Conservation (phyloP, 2,797 vertebrate genomes). For the Chromobotia macracanthus region DNA sequence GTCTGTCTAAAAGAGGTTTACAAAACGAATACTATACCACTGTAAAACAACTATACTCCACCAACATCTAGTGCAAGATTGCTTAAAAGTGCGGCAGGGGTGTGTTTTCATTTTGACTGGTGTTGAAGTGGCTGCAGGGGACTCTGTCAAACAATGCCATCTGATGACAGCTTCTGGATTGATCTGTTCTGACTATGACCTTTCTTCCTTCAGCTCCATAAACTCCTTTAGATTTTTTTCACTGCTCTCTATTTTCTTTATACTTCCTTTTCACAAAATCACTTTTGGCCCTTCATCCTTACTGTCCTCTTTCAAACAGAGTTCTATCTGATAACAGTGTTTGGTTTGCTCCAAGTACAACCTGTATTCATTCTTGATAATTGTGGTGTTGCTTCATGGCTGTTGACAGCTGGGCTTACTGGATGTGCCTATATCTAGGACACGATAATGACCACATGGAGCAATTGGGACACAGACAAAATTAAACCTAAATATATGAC, state of each 20-base stretch:
- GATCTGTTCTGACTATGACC: slow-evolving; percentile 24
- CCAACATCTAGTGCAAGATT: slow-evolving; percentile 25
- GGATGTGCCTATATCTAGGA: slow-evolving; percentile 12
- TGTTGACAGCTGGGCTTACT: background rate
- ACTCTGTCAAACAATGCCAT: background rate
- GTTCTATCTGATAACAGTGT: slow-evolving; percentile 21
- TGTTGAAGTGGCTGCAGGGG: slow-evolving; percentile 8
- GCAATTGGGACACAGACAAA: slow-evolving; percentile 26
- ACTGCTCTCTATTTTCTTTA: background rate
- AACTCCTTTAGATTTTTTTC: background rate
- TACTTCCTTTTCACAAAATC: background rate
- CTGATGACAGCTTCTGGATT: slow-evolving; percentile 22
- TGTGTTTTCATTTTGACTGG: slow-evolving; percentile 22
- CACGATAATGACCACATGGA: background rate
- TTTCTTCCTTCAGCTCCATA: background rate
- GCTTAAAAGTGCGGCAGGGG: slow-evolving; percentile 28
- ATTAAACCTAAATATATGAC: slow-evolving; percentile 8
- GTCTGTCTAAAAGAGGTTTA: slow-evolving; percentile 14
- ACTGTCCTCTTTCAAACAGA: background rate
- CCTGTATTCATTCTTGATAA: slow-evolving; percentile 21
- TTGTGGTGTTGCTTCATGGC: slow-evolving; percentile 15
- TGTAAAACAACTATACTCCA: slow-evolving; percentile 2
- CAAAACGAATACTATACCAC: slow-evolving; percentile 1
- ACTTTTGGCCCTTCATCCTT: background rate
- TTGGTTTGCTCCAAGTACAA: slow-evolving; percentile 25